Conservation (phyloP, 2,888 invertebrate species). For the Limenitis camilla region DNA sequence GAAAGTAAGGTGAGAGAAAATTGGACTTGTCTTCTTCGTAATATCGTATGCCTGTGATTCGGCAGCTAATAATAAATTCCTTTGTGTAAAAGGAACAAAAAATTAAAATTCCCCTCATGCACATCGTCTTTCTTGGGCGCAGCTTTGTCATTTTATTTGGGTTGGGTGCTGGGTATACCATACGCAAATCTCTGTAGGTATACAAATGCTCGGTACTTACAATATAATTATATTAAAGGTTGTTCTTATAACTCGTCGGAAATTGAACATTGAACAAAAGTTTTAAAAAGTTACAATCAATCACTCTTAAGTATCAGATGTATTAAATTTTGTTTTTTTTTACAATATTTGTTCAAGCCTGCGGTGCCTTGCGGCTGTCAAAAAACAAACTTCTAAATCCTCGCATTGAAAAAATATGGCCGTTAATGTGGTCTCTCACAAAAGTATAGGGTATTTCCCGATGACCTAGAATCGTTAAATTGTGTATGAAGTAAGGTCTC, state of each 20-base stretch:
- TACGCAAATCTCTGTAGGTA: conserved; percentile 43
- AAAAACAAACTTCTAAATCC: too few species aligned
- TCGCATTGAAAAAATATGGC: too few species aligned
- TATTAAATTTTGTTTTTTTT: too few species aligned
- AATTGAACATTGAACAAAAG: too few species aligned
- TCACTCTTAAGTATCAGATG: too few species aligned
- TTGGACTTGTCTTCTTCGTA: conserved; percentile 44
- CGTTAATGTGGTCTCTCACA: too few species aligned
- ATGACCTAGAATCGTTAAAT: too few species aligned
- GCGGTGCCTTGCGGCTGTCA: too few species aligned
- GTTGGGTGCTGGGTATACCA: conserved; percentile 43
- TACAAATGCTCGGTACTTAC: conserved; percentile 24
- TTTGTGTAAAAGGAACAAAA: conserved; percentile 61
- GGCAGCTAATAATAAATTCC: conserved; percentile 64
- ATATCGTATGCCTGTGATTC: conserved; percentile 56
- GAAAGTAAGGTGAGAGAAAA: conserved; percentile 43
- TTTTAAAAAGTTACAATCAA: too few species aligned
- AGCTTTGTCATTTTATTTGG: conserved; percentile 61
- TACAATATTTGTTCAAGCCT: too few species aligned
- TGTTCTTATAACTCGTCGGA: conserved; percentile 24
- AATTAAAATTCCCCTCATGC: conserved; percentile 66
- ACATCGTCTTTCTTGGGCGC: conserved; percentile 44
- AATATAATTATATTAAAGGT: conserved; percentile 24
- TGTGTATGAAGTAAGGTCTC: too few species aligned
- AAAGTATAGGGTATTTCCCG: too few species aligned